Evolutionary conservation across 2,888 invertebrate species (phyloP).

Genomic region (Scrobipalpa atriplicella): DNA sequence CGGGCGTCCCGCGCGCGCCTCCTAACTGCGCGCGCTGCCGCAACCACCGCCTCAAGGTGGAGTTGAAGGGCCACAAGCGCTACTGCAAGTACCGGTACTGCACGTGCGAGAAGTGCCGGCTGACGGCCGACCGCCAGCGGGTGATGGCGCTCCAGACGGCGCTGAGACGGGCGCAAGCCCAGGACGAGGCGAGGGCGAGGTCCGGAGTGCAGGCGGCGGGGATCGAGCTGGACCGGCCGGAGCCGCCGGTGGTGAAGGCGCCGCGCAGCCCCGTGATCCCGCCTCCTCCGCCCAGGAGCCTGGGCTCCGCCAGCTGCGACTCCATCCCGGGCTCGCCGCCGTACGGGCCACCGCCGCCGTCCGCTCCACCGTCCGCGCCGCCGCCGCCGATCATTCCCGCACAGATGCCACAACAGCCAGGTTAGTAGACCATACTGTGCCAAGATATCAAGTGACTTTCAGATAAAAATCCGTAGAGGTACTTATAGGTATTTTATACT

Average conservation of each 20-base stretch:
- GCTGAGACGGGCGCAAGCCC: conserved; percentile 90
- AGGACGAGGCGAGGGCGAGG: conserved; percentile 88
- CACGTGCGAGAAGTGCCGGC: conserved; percentile 92
- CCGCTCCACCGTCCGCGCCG: conserved; percentile 80
- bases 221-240: conserved; percentile 74
- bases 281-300: conserved; percentile 61
- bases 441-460: background rate
- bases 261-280: conserved; percentile 63
- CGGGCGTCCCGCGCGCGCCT: conserved; percentile 88
- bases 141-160: conserved; percentile 96
- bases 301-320: conserved; percentile 71
- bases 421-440: conserved; percentile 59
- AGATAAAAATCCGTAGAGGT: too few relatives aligned
- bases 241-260: conserved; percentile 73
- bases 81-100: conserved; percentile 94
- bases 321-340: conserved; percentile 74
- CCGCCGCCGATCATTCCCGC: conserved; percentile 70
- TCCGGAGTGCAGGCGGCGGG: conserved; percentile 70
- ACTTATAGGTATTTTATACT: too few relatives aligned
- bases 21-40: conserved; percentile 97
- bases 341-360: conserved; percentile 70
- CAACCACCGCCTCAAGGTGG: conserved; percentile 94
- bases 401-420: conserved; percentile 73
- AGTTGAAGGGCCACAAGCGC: conserved; percentile 95
- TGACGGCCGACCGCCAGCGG: conserved; percentile 93